A percentile compares a stretch with the other conserved stretches of the same genome.
Conservation (phyloP, 2,888 invertebrate species). For the Magallana nippona region DNA sequence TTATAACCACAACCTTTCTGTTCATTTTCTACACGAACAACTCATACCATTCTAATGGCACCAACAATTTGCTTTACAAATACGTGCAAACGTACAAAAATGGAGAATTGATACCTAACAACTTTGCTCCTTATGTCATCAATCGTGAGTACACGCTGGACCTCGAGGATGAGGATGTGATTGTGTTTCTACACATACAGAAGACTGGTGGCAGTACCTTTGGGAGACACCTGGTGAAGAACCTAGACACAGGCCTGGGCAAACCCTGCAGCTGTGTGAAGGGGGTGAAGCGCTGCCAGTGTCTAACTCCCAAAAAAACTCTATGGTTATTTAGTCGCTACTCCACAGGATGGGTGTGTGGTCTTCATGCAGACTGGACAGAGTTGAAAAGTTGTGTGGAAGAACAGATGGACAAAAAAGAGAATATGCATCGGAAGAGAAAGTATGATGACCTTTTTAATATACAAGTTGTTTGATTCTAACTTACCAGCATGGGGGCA, state of each 20-base stretch:
- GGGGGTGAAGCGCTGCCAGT: slow-evolving; percentile 88
- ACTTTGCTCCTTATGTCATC: slow-evolving; percentile 73
- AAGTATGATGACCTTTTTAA: slow-evolving; percentile 74
- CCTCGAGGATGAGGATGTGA: slow-evolving; percentile 91
- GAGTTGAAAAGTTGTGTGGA: slow-evolving; percentile 87
- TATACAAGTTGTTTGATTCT: too few relatives aligned
- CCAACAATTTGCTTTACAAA: not conserved
- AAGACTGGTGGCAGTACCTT: slow-evolving; percentile 99
- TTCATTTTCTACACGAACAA: not conserved
- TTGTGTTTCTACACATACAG: slow-evolving; percentile 99
- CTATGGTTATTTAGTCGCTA: slow-evolving; percentile 89
- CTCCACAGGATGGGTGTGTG: slow-evolving; percentile 85
- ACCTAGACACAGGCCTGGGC: slow-evolving; percentile 88
- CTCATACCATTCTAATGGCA: not conserved
- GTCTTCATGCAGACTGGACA: slow-evolving; percentile 98
- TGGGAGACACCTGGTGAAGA: slow-evolving; percentile 96
- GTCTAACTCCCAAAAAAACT: slow-evolving; percentile 67
- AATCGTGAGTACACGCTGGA: slow-evolving; percentile 85
- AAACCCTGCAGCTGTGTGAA: slow-evolving; percentile 96
- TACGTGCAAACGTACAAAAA: slow-evolving; percentile 12
- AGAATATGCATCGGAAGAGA: slow-evolving; percentile 89
- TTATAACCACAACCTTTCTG: not conserved
- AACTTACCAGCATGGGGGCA: too few relatives aligned
- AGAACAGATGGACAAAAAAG: slow-evolving; percentile 93
- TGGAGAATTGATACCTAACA: slow-evolving; percentile 6